Base-by-base conservation (phyloP, 1,140 invertebrate genomes). In the Cotesia glomerata region DNA sequence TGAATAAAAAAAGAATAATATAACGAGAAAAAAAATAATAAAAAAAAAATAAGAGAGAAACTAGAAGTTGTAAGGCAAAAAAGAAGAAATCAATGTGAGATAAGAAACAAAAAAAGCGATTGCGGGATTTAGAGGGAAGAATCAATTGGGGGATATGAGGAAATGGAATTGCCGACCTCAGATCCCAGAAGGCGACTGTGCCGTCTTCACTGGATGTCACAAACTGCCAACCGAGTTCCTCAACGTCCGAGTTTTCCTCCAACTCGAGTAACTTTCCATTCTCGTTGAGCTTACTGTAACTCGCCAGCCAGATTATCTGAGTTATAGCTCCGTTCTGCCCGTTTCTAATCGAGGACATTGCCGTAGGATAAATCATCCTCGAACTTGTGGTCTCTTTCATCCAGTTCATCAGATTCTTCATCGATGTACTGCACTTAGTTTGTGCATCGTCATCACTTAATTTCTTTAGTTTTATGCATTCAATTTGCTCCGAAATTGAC, bases 401-500 rank as follows among this genome's bases (percentile, higher is more conserved):
- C 92, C 92, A 94, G 11, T 82, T 86, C 85, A 93, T 91, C 74
- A 91, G 87, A 64, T 88, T 88, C 68, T 88, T 89, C 81, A 93
- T 91, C n/a, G 87, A 83, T 1, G 84, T 85, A 52, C 88, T 85
- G 78, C 92, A 91, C 74, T 89, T 91, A 75, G 89, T 85, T 81
- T 92, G 90, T 0, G 86, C 87, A 49, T 89, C 83, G 59, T 90
- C 83, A 59, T 90, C 92, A n/a, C 91, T 77, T n/a, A 90, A 88
- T 79, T 90, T 87, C 32, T 90, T 85, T 45, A 85, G 86, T 73
- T 93, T 91, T 0, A 91, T 85, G 74, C 89, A 88, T 75, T 92
- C 89, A 59, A 93, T 86, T 78, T 91, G 91, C 65, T 91, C 90
- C 5, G 88, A 89, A 49, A 94, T 86, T 80, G 94, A 92, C 93